Conservation (phyloP, 2,113 vertebrate genomes). For the Tachysurus fulvidraco region DNA sequence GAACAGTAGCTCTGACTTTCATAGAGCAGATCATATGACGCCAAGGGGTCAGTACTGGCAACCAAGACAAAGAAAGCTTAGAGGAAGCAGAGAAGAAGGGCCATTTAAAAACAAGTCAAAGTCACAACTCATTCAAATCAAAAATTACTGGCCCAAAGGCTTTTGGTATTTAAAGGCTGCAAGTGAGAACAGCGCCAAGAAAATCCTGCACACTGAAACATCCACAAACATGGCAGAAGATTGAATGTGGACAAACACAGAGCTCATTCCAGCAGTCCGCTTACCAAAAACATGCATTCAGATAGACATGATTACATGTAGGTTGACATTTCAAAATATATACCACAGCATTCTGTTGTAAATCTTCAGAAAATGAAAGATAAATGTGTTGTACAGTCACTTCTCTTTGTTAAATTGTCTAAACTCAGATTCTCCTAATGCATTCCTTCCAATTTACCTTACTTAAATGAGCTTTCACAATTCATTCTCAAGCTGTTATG, state of each 20-base stretch:
- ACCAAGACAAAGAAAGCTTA: conserved; percentile 41
- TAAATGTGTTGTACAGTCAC: too few relatives aligned
- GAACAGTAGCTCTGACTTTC: conserved; percentile 18
- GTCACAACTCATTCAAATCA: conserved; percentile 40
- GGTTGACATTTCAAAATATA: too few relatives aligned
- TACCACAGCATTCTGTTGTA: too few relatives aligned
- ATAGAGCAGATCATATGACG: conserved; percentile 48
- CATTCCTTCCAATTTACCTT: too few relatives aligned
- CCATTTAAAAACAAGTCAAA: conserved; percentile 51
- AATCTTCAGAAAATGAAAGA: too few relatives aligned
- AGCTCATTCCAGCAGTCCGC: background rate
- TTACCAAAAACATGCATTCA: too few relatives aligned
- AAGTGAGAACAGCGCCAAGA: conserved; percentile 29
- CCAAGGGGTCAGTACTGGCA: conserved; percentile 45
- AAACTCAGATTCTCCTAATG: too few relatives aligned
- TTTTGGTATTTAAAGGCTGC: conserved; percentile 14
- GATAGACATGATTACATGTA: too few relatives aligned
- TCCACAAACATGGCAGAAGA: background rate
- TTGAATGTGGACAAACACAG: background rate
- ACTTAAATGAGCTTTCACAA: too few relatives aligned
- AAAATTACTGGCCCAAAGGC: conserved; percentile 14
- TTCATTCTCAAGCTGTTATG: too few relatives aligned
- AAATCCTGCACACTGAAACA: conserved; percentile 26
- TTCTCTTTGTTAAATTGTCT: too few relatives aligned
- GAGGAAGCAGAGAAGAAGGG: conserved; percentile 22